phyloP scores from a whole-genome alignment of 1,140 invertebrate species.

The Rhopalosiphum padi region DNA sequence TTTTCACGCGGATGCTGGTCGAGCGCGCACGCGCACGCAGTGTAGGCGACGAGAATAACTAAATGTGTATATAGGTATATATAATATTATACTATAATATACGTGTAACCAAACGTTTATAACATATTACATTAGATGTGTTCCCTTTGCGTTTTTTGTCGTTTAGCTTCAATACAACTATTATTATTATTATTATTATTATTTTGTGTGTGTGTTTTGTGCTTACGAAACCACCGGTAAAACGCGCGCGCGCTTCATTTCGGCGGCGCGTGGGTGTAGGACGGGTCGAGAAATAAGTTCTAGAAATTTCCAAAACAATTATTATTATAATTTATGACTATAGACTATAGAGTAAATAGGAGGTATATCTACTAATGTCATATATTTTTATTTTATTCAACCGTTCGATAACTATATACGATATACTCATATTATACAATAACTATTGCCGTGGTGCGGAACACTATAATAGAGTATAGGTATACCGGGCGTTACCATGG shows the following conservation, averaged over 20 bases:
- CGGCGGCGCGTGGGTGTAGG: background rate
- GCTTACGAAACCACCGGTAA: background rate
- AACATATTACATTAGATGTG: background rate
- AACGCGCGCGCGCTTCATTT: background rate
- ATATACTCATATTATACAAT: background rate
- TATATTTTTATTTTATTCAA: background rate
- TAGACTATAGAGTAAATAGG: no score
- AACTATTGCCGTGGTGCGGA: background rate
- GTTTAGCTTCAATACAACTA: background rate
- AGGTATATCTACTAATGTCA: background rate
- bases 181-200: conserved; percentile 9
- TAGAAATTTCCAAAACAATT: conserved; percentile 22
- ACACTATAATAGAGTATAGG: background rate
- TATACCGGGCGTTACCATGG: conserved; percentile 2
- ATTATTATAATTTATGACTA: no score
- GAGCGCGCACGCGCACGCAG: conserved; percentile 29
- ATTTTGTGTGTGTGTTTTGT: background rate
- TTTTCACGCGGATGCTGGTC: conserved; percentile 50
- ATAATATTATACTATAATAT: background rate
- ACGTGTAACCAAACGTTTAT: background rate
- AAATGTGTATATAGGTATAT: background rate
- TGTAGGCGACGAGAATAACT: conserved; percentile 36
- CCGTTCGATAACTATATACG: background rate
- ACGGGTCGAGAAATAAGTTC: background rate
- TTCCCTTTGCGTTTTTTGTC: background rate